Base-by-base conservation (phyloP, 2,797 vertebrate species). In the Onychomys arenicola region DNA sequence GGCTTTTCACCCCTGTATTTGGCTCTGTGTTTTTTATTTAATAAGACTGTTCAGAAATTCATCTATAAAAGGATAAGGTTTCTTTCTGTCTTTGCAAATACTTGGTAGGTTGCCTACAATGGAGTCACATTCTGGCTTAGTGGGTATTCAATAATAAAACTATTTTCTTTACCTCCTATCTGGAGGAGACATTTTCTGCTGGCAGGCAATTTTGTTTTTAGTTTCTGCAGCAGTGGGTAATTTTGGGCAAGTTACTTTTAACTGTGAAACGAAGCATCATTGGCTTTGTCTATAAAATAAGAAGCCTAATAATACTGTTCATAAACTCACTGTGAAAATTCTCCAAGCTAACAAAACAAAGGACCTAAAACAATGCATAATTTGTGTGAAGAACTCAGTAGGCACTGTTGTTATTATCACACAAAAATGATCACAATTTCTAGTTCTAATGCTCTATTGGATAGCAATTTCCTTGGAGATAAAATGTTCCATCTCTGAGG, bases 211-310 rank as follows among this genome's bases (percentile, higher is more conserved):
- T 93, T 75, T 92, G 16, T 46, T 93, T 83, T 69, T 75, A 90
- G 89, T 90, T 95, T 90, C 5, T 27, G 52, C 43, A 85, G 86
- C 65, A 83, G 23, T 86, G 32, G 67, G 27, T 85, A 80, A 88
- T 8, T 43, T 84, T 88, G 83, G 11, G 5, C n/a, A 86, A 96
- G 6, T 90, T 91, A 76, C 43, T 95, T 93, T 94, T 91, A 95
- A 93, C 37, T 82, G 34, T 81, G 71, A 83, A 93, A 80, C 29
- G 69, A 71, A 83, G 43, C 61, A 57, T 85, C n/a, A 55, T 27
- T 85, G 94, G 34, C 65, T 43, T 78, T 80, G 63, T 93, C 87
- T 89, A 71, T 73, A 84, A 89, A 97, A 88, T 76, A 88, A 90
- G 37, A 49, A 37, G 27, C 32, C 40, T 76, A 93, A 77, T 59